Evolutionary conservation across 2,888 invertebrate species (phyloP), one percentile per base, ranked within the genome.

Genomic region (Acronicta psi): DNA sequence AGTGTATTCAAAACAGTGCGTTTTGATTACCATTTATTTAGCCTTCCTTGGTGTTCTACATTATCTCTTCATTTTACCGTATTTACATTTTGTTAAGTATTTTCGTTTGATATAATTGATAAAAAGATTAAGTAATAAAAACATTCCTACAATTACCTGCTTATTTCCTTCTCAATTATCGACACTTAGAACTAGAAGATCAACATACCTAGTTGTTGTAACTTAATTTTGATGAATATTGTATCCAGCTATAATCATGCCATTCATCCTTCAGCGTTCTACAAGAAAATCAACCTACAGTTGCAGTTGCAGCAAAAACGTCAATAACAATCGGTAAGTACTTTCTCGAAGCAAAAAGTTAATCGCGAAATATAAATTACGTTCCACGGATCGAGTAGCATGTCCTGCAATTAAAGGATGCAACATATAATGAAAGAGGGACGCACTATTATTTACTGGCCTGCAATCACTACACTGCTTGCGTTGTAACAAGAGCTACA

Each of bases 361-460:
- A 63, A 68, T 58, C 59, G 63, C 68, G 47, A 68, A 63, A 76
- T 65, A 77, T 77, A 71, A 81, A 73, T 81, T 70, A 82, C 72
- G 67, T 71, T 72, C 71, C 63, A 73, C 62, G 77, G 74, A 69
- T 72, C 77, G 69, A 77, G 71, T 75, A 70, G 59, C 79, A 65
- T 65, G 73, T 72, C 59, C 68, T 59, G 72, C 75, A 83, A 85
- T 84, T 83, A 83, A 77, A 72, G 73, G 73, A 81, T 69, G 73
- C 71, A 74, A 64, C 71, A 47, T 75, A 55, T 77, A 72, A 80
- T 71, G 62, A 63, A 75, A 65, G 57, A 36, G 59, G 69, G 59
- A 66, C 59, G 65, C 49, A 51, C 65, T 72, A 76, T 80, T 80
- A 81, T 76, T 83, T 74, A 73, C 74, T 46, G 37, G 69, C 59